Percentiles rank a stretch among this genome's conserved stretches.
These are phyloP conservation scores for Harpalus rufipes DNA, from an alignment of 2,888 invertebrate species.

Conservation along the genomic window DNA sequence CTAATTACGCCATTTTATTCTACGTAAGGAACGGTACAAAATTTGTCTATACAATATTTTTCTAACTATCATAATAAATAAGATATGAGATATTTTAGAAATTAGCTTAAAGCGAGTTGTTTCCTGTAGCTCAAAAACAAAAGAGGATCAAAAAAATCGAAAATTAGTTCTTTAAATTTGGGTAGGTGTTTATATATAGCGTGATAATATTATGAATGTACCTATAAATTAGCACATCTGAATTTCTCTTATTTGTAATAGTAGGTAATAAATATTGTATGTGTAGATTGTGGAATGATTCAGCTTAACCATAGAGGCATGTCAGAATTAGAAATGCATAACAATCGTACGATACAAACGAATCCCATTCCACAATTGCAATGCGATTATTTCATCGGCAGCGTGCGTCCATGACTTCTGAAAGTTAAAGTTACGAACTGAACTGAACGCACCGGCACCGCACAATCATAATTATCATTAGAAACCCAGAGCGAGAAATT, in stretches of 20 bases:
- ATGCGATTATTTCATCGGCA: background rate
- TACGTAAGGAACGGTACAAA: too few relatives aligned
- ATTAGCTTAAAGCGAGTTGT: too few relatives aligned
- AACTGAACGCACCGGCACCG: background rate
- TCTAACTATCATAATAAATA: too few relatives aligned
- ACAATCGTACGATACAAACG: background rate
- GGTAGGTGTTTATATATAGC: too few relatives aligned
- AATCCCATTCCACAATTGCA: background rate
- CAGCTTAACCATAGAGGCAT: slow-evolving; percentile 14
- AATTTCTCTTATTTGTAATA: slow-evolving; percentile 4
- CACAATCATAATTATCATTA: slow-evolving; percentile 49
- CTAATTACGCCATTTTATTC: too few relatives aligned
- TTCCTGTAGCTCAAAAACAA: too few relatives aligned
- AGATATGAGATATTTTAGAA: too few relatives aligned
- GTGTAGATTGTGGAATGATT: slow-evolving; percentile 19
- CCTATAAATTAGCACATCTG: background rate
- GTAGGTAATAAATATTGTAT: background rate
- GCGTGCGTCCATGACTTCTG: slow-evolving; percentile 25
- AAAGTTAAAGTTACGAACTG: slow-evolving; percentile 18
- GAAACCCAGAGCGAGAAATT: slow-evolving; percentile 47
- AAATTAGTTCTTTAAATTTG: too few relatives aligned
- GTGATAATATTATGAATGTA: too few relatives aligned
- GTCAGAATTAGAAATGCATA: slow-evolving; percentile 34
- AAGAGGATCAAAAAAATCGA: too few relatives aligned
- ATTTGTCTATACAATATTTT: too few relatives aligned